phyloP scores from a whole-genome alignment of 2,888 invertebrate genomes.

The Sclerodermus sp. region DNA sequence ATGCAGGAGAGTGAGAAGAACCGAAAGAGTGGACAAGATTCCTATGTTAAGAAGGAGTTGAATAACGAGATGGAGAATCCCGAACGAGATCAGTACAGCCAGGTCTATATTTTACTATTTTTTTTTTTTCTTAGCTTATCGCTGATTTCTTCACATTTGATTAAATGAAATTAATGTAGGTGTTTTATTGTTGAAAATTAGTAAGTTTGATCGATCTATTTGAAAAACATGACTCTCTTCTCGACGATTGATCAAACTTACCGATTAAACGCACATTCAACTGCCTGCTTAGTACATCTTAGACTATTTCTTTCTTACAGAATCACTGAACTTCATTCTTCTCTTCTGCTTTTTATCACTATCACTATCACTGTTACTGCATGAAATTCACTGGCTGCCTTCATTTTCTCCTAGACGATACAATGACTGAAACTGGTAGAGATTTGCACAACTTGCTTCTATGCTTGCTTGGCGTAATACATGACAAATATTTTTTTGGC shows the following conservation, averaged over 20 bases:
- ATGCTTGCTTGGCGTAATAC: no score
- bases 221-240: no score
- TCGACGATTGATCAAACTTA: no score
- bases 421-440: no score
- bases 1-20: constrained; percentile 11
- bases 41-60: constrained; percentile 31
- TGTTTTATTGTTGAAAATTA: no score
- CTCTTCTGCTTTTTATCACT: constrained; percentile 33
- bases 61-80: constrained; percentile 38
- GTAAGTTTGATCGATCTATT: no score
- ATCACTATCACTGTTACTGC: constrained; percentile 35
- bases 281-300: constrained; percentile 14
- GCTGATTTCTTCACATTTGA: no score
- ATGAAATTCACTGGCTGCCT: constrained; percentile 28
- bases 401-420: background rate
- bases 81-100: constrained; percentile 45
- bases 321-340: constrained; percentile 33
- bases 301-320: constrained; percentile 43
- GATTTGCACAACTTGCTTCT: no score
- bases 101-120: constrained; percentile 43
- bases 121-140: no score
- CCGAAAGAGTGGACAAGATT: constrained; percentile 10
- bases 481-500: no score
- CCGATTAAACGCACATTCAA: no score
- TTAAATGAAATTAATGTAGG: no score